These are phyloP conservation scores for Lymantria dispar DNA, from an alignment of 2,888 invertebrate species.

Conservation along the genomic window DNA sequence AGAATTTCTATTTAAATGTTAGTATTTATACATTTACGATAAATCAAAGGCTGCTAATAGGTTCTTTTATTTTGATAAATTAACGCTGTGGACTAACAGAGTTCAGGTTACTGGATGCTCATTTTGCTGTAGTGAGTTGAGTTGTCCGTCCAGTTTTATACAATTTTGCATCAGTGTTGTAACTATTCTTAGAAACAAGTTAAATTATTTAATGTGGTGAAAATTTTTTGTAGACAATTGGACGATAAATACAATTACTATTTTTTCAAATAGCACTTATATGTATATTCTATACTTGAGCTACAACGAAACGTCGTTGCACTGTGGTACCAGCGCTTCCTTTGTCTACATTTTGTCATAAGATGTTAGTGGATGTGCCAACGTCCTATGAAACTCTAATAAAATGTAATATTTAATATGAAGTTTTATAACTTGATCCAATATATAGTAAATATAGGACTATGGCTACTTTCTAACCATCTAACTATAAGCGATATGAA, in stretches of 20 bases:
- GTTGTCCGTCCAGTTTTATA: constrained; percentile 81
- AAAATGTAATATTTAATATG: too few relatives aligned
- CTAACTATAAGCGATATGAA: too few relatives aligned
- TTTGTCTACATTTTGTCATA: background rate
- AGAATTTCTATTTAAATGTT: constrained; percentile 65
- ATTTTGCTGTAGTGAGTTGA: constrained; percentile 79
- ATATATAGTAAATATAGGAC: too few relatives aligned
- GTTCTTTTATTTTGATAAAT: constrained; percentile 48
- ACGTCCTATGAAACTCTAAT: too few relatives aligned
- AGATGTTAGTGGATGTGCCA: too few relatives aligned
- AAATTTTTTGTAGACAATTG: constrained; percentile 7
- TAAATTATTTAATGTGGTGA: constrained; percentile 34
- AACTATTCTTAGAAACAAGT: constrained; percentile 41
- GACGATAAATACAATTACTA: constrained; percentile 1
- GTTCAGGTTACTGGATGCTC: constrained; percentile 73
- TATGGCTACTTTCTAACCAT: too few relatives aligned
- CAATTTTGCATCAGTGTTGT: constrained; percentile 65
- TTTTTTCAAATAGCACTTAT: background rate
- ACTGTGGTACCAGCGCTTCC: background rate
- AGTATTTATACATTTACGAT: constrained; percentile 48
- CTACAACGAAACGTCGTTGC: background rate
- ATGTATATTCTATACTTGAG: background rate
- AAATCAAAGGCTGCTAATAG: constrained; percentile 67
- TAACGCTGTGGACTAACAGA: constrained; percentile 36
- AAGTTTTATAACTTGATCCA: too few relatives aligned